Conservation (phyloP, 2,888 invertebrate species). For the Pyrrhosoma nymphula region DNA sequence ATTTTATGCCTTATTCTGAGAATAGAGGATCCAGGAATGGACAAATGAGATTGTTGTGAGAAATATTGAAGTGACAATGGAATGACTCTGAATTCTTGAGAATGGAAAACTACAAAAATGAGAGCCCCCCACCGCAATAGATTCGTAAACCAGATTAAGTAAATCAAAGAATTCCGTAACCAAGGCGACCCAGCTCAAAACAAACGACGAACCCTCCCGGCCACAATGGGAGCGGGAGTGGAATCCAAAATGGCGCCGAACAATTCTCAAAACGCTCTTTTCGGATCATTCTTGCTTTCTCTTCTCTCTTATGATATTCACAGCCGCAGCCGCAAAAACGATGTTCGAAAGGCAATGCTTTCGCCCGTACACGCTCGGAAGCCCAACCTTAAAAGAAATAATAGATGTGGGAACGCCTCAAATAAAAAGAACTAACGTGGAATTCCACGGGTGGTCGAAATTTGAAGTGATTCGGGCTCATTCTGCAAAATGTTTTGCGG, state of each 20-base stretch:
- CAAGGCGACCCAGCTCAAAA: neutral
- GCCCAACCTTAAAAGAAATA: neutral
- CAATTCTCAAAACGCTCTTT: neutral
- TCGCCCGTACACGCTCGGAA: neutral
- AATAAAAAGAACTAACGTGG: neutral
- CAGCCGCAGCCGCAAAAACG: neutral
- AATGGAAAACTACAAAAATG: no score
- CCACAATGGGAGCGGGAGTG: neutral
- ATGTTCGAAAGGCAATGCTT: neutral
- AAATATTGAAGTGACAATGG: no score
- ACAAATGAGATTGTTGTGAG: no score
- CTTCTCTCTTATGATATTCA: slow-evolving; percentile 14
- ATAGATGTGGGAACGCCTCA: neutral
- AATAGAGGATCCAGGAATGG: no score
- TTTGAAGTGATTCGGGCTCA: no score
- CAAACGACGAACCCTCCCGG: neutral
- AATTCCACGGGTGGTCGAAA: no score
- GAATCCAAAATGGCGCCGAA: neutral
- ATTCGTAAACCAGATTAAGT: neutral
- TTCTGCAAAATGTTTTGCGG: no score
- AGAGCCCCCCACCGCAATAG: neutral
- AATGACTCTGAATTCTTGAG: no score
- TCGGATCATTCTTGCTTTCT: neutral
- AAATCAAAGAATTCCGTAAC: neutral
- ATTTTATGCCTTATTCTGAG: no score